Percentiles rank a stretch among this genome's conserved stretches.
Evolutionary conservation across 2,797 vertebrate species (phyloP).

Genomic region (Chaenodraco wilsoni): DNA sequence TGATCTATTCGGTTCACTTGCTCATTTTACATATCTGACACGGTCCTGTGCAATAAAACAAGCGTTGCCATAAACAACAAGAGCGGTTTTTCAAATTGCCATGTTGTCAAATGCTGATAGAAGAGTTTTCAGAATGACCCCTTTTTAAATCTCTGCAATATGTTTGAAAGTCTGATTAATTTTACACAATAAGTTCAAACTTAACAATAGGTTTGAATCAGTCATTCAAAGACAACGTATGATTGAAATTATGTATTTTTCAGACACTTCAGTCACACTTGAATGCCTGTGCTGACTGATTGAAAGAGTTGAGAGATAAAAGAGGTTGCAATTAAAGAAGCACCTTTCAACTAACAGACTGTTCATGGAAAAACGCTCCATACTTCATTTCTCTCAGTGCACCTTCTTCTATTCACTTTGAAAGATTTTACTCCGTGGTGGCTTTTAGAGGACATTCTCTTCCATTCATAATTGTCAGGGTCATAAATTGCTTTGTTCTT

Average conservation of each 20-base stretch:
- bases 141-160: not conserved
- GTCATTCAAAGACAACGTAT: not conserved
- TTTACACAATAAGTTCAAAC: too few species aligned
- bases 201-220: not conserved
- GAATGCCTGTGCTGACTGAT: constrained; percentile 1
- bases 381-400: constrained; percentile 24
- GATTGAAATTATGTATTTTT: not conserved
- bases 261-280: constrained; percentile 7
- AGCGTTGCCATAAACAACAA: constrained; percentile 32
- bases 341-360: constrained; percentile 25
- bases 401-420: constrained; percentile 40
- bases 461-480: constrained; percentile 64
- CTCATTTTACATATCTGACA: constrained; percentile 40
- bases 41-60: constrained; percentile 33
- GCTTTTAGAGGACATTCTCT: constrained; percentile 63
- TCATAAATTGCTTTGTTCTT: constrained; percentile 70
- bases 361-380: constrained; percentile 12
- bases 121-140: constrained; percentile 20
- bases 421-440: constrained; percentile 43
- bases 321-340: constrained; percentile 25
- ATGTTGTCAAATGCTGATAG: constrained; percentile 8
- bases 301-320: constrained; percentile 28
- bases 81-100: constrained; percentile 15
- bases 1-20: constrained; percentile 48
- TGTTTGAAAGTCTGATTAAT: constrained; percentile 15